Evolutionary conservation across 2,888 invertebrate genomes (phyloP).

Genomic region (Escarpia spicata): DNA sequence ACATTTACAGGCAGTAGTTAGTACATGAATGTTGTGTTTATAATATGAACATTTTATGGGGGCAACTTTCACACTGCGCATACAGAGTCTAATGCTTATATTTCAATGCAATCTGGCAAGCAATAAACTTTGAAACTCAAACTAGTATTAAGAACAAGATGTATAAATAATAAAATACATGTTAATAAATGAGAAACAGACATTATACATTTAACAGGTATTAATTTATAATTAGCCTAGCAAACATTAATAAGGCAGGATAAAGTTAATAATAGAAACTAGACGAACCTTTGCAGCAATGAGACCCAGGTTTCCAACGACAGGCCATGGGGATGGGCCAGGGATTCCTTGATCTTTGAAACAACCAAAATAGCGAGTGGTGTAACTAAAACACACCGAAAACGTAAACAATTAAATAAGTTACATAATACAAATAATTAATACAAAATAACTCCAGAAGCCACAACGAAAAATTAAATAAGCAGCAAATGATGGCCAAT

Average conservation of each 20-base stretch:
- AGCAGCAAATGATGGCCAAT: too few relatives aligned
- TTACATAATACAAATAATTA: not conserved
- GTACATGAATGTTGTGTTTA: too few relatives aligned
- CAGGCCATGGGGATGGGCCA: not conserved
- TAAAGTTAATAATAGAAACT: not conserved
- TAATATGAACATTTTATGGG: too few relatives aligned
- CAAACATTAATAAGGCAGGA: not conserved
- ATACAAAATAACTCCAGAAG: not conserved
- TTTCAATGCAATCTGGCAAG: too few relatives aligned
- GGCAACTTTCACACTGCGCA: too few relatives aligned
- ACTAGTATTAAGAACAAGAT: too few relatives aligned
- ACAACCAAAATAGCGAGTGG: not conserved
- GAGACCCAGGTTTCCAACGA: slow-evolving; percentile 1
- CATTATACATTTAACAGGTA: not conserved
- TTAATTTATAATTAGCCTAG: not conserved
- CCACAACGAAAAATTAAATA: too few relatives aligned
- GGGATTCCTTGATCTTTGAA: not conserved
- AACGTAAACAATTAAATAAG: not conserved
- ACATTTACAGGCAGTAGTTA: too few relatives aligned
- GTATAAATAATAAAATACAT: too few relatives aligned
- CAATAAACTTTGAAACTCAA: too few relatives aligned
- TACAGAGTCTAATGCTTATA: too few relatives aligned
- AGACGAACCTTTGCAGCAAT: not conserved
- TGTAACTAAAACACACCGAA: not conserved
- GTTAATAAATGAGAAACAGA: too few relatives aligned